A percentile compares a stretch with the other conserved stretches of the same genome.
These are phyloP conservation scores for Catotricha subobsoleta DNA, from an alignment of 2,888 invertebrate genomes.

Conservation along the genomic window DNA sequence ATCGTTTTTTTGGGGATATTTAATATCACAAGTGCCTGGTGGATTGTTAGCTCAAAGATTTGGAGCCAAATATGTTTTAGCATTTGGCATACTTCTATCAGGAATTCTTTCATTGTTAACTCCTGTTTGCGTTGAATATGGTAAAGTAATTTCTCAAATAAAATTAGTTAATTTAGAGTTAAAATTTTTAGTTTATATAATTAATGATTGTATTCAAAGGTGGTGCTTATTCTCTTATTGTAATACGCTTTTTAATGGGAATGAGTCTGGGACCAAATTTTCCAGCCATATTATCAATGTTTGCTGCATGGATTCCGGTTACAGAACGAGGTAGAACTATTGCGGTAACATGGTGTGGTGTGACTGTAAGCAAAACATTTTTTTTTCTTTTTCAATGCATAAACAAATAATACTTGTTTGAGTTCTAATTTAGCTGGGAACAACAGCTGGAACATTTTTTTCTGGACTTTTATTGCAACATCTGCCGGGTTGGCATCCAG, in stretches of 20 bases:
- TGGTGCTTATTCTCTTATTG: conserved; percentile 50
- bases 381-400: background rate
- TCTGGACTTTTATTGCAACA: conserved; percentile 56
- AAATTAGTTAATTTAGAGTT: no score
- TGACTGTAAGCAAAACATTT: conserved; percentile 28
- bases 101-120: conserved; percentile 67
- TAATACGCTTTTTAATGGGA: conserved; percentile 58
- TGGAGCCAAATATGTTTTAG: conserved; percentile 71
- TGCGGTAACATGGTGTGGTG: no score
- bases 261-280: conserved; percentile 72
- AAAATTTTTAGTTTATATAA: no score
- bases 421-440: conserved; percentile 21
- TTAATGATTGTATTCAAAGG: no score
- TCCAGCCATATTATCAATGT: conserved; percentile 55
- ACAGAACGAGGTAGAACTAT: conserved; percentile 56
- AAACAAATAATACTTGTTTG: background rate
- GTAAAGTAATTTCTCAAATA: no score
- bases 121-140: conserved; percentile 31
- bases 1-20: conserved; percentile 74
- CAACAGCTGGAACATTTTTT: conserved; percentile 42
- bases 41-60: conserved; percentile 62
- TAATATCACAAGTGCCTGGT: conserved; percentile 66
- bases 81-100: conserved; percentile 63
- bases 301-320: conserved; percentile 66
- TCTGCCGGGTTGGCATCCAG: conserved; percentile 53